A percentile compares a stretch with the other conserved stretches of the same genome.
These are phyloP conservation scores for Lithobates pipiens DNA, from an alignment of 2,797 vertebrate genomes.

Conservation along the genomic window DNA sequence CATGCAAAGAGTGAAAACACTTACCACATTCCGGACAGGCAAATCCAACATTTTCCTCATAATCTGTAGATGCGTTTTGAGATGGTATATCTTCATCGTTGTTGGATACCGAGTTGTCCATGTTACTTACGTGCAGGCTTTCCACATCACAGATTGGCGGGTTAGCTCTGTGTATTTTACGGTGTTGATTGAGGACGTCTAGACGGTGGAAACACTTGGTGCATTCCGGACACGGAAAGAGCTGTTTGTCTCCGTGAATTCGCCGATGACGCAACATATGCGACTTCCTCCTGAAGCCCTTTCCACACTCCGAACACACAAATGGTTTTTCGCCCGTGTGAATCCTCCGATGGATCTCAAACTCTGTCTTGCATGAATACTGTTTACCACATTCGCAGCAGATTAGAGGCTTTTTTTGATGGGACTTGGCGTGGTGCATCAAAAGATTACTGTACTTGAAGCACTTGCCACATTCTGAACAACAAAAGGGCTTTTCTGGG, in stretches of 20 bases:
- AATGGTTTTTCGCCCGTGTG: slow-evolving; percentile 50
- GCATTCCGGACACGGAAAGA: slow-evolving; percentile 27
- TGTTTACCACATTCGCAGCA: slow-evolving; percentile 47
- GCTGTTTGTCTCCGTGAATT: slow-evolving; percentile 32
- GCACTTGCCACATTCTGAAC: slow-evolving; percentile 44
- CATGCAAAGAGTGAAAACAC: slow-evolving; percentile 20
- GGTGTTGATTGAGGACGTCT: slow-evolving; percentile 33
- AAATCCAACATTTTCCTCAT: background rate
- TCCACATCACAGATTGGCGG: background rate
- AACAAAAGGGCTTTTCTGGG: slow-evolving; percentile 19
- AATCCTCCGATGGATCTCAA: slow-evolving; percentile 42
- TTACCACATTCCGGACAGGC: slow-evolving; percentile 38
- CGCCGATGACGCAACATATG: slow-evolving; percentile 32
- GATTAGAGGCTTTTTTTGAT: slow-evolving; percentile 29
- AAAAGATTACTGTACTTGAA: slow-evolving; percentile 17
- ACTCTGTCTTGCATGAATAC: slow-evolving; percentile 26
- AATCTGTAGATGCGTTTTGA: background rate
- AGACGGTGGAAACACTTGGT: slow-evolving; percentile 25
- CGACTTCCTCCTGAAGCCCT: slow-evolving; percentile 31
- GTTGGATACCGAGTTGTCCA: background rate
- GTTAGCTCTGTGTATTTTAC: slow-evolving; percentile 34
- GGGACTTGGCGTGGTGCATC: slow-evolving; percentile 29
- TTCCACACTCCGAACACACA: slow-evolving; percentile 34
- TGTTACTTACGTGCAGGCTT: background rate
- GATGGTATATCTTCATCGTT: background rate